A percentile compares a stretch with the other conserved stretches of the same genome.
These are phyloP conservation scores for Lottia scabra DNA, from an alignment of 2,888 invertebrate genomes.

Conservation along the genomic window DNA sequence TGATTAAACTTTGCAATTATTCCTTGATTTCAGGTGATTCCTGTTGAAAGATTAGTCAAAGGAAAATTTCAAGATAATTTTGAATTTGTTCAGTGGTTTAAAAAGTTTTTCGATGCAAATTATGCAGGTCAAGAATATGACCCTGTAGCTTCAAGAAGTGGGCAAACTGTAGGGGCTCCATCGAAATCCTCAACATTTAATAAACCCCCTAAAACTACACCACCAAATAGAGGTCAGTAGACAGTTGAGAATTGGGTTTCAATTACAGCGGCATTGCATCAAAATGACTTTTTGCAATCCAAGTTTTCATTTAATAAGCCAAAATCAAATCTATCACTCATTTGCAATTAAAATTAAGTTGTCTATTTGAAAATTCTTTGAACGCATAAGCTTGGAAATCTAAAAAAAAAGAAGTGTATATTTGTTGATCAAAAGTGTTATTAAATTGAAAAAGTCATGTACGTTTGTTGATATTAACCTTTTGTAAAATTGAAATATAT, in stretches of 20 bases:
- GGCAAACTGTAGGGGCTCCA: conserved; percentile 47
- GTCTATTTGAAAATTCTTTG: no score
- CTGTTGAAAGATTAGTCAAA: conserved; percentile 98
- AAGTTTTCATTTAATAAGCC: no score
- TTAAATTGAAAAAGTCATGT: no score
- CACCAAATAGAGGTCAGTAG: neutral
- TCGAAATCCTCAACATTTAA: conserved; percentile 24
- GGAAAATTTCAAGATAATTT: conserved; percentile 99
- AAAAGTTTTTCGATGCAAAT: conserved; percentile 99
- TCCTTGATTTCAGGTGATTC: conserved; percentile 85
- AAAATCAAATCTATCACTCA: no score
- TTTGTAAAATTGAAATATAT: neutral
- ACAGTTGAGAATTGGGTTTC: no score
- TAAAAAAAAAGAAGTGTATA: no score
- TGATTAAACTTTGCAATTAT: neutral
- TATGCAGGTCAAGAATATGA: conserved; percentile 98
- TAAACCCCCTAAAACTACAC: conserved; percentile 22
- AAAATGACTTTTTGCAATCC: no score
- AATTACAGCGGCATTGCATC: no score
- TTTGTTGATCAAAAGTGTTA: no score
- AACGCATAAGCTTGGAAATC: no score
- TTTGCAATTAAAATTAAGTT: no score
- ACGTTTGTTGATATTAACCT: no score
- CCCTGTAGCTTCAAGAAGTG: conserved; percentile 84
- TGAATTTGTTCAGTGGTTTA: conserved; percentile 99